Percentiles rank a stretch among this genome's conserved stretches.
phyloP scores from a whole-genome alignment of 2,797 vertebrate genomes.

The Sebastes trivittatus region DNA sequence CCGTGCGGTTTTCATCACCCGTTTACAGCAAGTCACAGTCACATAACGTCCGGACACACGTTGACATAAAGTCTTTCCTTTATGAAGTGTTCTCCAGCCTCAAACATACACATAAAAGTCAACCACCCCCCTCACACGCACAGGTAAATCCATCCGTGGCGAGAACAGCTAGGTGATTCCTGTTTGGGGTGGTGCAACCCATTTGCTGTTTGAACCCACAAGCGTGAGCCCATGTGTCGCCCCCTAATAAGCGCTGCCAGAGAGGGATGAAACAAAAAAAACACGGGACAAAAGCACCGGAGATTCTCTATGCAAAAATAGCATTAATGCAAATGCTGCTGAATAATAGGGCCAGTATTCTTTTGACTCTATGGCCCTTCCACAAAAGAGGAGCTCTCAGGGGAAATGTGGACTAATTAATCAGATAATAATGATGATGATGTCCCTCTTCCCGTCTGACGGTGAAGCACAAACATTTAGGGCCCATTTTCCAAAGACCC shows the following conservation, averaged over 20 bases:
- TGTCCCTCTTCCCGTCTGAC: conserved; percentile 65
- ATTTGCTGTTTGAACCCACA: conserved; percentile 33
- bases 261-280: conserved; percentile 13
- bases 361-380: conserved; percentile 73
- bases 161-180: conserved; percentile 3
- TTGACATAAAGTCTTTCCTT: neutral
- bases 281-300: conserved; percentile 49
- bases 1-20: conserved; percentile 37
- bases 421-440: conserved; percentile 82
- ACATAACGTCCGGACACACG: conserved; percentile 13
- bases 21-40: conserved; percentile 27
- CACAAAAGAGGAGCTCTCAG: conserved; percentile 69
- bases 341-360: conserved; percentile 76
- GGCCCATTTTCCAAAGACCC: conserved; percentile 45
- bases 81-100: neutral
- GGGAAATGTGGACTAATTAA: conserved; percentile 80
- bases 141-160: neutral
- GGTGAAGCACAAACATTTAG: conserved; percentile 59
- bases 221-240: conserved; percentile 28
- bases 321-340: conserved; percentile 78
- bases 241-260: conserved; percentile 28
- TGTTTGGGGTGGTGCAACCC: conserved; percentile 1
- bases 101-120: neutral
- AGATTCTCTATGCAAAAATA: conserved; percentile 71
- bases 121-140: neutral